Evolutionary conservation across 2,797 vertebrate species (phyloP).

Genomic region (Bradypodion ventrale): DNA sequence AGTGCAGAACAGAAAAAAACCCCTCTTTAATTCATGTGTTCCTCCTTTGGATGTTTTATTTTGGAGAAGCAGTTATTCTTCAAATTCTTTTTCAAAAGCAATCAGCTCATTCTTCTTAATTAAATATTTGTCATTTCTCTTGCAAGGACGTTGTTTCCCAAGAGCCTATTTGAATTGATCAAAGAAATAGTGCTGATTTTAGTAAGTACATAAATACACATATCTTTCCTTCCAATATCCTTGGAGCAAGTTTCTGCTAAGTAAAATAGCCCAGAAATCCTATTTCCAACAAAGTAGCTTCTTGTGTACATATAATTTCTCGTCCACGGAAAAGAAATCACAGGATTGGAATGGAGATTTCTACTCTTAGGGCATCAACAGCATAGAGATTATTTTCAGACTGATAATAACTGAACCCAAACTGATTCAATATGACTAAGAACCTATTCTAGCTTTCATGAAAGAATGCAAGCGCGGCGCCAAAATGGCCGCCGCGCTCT

Average conservation of each 20-base stretch:
- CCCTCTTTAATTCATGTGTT: background rate
- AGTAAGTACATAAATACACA: background rate
- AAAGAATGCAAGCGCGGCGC: too few relatives aligned
- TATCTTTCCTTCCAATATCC: background rate
- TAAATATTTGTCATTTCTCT: slow-evolving; percentile 12
- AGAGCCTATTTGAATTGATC: background rate
- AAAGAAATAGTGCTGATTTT: background rate
- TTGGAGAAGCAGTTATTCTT: background rate
- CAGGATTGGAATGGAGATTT: background rate
- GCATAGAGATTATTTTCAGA: background rate
- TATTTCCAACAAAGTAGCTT: background rate
- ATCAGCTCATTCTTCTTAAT: background rate
- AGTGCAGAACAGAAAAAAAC: background rate
- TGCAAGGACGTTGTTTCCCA: background rate
- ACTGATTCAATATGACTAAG: too few relatives aligned
- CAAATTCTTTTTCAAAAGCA: background rate
- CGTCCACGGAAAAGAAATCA: background rate
- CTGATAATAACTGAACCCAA: too few relatives aligned
- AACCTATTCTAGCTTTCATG: too few relatives aligned
- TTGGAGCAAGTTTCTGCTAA: background rate
- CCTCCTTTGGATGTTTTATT: background rate
- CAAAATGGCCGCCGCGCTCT: too few relatives aligned
- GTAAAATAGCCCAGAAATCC: background rate
- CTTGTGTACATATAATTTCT: background rate
- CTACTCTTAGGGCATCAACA: background rate